phyloP scores from a whole-genome alignment of 2,888 invertebrate species.

The Leucophenga montana region DNA sequence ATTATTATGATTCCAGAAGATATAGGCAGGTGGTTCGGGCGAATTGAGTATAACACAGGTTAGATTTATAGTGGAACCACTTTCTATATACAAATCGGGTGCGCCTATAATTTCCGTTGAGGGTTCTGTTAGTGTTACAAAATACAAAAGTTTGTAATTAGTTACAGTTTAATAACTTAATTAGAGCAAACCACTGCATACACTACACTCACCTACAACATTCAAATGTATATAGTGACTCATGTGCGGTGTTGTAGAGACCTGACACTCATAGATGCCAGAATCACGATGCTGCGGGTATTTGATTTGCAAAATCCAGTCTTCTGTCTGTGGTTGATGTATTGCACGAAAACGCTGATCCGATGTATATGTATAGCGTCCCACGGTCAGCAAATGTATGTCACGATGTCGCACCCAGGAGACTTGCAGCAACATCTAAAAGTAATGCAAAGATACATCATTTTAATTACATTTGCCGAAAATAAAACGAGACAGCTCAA shows the following conservation, averaged over 20 bases:
- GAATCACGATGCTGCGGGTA: slow-evolving; percentile 90
- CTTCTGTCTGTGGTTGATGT: slow-evolving; percentile 88
- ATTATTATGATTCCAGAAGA: slow-evolving; percentile 95
- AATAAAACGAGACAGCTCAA: slow-evolving; percentile 33
- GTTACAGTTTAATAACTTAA: slow-evolving; percentile 14
- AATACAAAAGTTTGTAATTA: not conserved
- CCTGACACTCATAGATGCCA: slow-evolving; percentile 95
- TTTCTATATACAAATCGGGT: slow-evolving; percentile 92
- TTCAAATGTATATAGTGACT: slow-evolving; percentile 92
- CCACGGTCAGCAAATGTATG: slow-evolving; percentile 91
- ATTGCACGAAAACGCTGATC: slow-evolving; percentile 93
- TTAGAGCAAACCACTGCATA: not conserved
- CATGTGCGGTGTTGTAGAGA: slow-evolving; percentile 93
- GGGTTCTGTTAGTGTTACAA: slow-evolving; percentile 83
- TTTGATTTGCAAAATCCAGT: slow-evolving; percentile 94
- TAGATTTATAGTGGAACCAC: slow-evolving; percentile 94
- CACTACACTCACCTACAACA: slow-evolving; percentile 87
- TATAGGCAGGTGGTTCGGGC: slow-evolving; percentile 93
- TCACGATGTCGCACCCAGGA: slow-evolving; percentile 94
- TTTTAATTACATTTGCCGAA: slow-evolving; percentile 44
- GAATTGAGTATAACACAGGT: slow-evolving; percentile 93
- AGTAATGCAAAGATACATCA: slow-evolving; percentile 12
- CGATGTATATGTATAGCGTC: slow-evolving; percentile 91
- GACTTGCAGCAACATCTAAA: slow-evolving; percentile 83
- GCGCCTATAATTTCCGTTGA: slow-evolving; percentile 93